Base-by-base conservation (phyloP, 2,797 vertebrate genomes). In the Aeoliscus strigatus region DNA sequence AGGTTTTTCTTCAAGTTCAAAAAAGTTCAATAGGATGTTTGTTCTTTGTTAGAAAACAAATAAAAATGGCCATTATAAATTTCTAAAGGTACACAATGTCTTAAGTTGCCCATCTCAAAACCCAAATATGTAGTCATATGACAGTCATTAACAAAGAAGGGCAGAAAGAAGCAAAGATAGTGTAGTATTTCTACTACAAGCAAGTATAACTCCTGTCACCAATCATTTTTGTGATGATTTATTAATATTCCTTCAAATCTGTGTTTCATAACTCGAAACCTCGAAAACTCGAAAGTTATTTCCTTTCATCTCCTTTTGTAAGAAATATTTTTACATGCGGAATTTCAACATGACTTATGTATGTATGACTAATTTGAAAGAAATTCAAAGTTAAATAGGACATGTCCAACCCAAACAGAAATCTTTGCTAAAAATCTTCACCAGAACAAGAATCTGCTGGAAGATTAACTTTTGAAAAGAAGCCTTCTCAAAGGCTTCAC, bases 401-500 rank as follows among this genome's bases (percentile, higher is more conserved):
- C 59, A 60, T 37, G 41, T 18, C 48, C 39, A 69, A 72, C 21
- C 37, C 51, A 75, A 80, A 74, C 41, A 80, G 4, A 52, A 70
- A 73, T 41, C 65, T 75, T 59, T 67, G 60, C 68, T 59, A 53
- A 74, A 75, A 74, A 71, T 39, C 51, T 47, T 65, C 40, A 73
- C 54, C 36, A 45, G 54, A 52, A 74, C 66, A 72, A 70, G 34
- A 82, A 73, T 68, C 53, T 59, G 51, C 54, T 66, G 50, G 69
- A 64, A 66, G 53, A 69, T 39, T 33, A 38, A 41, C 51, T 70
- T 55, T 65, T 52, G 66, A 74, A 84, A 78, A 81, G 38, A 54
- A 32, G 24, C 24, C 47, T 34, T 67, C 62, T 75, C 58, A 73
- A 74, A 68, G 57, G 54, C 60, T 51, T 51, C 51, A 52, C 40